Base-by-base conservation (phyloP, 1,140 invertebrate genomes). In the Proales similis region DNA sequence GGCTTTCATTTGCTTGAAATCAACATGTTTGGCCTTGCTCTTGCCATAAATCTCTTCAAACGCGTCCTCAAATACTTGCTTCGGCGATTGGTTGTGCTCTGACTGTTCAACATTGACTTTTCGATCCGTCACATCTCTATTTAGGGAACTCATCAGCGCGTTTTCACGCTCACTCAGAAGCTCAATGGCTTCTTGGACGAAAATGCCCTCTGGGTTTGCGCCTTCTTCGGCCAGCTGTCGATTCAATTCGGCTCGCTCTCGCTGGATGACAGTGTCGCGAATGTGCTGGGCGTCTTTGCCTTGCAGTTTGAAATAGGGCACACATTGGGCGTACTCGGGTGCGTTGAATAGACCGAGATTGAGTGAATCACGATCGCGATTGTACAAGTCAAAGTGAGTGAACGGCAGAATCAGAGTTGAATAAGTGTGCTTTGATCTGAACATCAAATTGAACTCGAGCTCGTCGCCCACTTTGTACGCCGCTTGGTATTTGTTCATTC, bases 381-480 rank as follows among this genome's bases (percentile, higher is more conserved):
- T n/a, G 32, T 42, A 57, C 17, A n/a, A 12, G 1, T 39, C 36
- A 14, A 30, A 57, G 9, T 42, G 19, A 14, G 17, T 46, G 19
- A 17, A 45, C n/a, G 57, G 39, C 12, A 61, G 26, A 26, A 30
- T 61, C 5, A 61, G 1, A 14, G 39, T 45, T 12, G 33, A 46
- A 27, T 61, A 61, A 4, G 45, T 45, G n/a, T 39, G 39, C 12
- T 27, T 57, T 29, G 45, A 57, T 57, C 22, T 26, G 20, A 57
- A 57, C 84, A 96, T 94, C 64, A 95, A 76, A 66, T 83, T 82
- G 77, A 96, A 82, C 27, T 81, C 85, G 19, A 95, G 83, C 20
- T 75, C 76, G 63, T 86, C 83, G 42, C 83, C 85, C 64, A 84
- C 79, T 64, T 82, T 82, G 57, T 82, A 79, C 0, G 78, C 51